Evolutionary conservation across 2,113 vertebrate genomes (phyloP), one percentile per base, ranked within the genome.

Genomic region (Chunga burmeisteri): DNA sequence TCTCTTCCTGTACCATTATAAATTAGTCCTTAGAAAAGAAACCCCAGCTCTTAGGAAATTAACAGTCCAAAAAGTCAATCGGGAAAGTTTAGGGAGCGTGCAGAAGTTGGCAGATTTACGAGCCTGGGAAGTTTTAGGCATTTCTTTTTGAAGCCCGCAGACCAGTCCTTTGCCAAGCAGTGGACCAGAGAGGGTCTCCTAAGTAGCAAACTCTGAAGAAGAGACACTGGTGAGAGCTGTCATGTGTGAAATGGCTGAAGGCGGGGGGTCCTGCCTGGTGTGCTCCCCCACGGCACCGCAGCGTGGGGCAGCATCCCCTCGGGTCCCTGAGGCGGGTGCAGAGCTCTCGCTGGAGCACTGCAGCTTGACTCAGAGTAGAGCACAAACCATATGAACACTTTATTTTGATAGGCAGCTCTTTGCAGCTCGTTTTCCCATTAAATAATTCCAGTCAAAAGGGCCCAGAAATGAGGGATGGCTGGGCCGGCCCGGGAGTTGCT

Each of bases 61-160:
- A 95, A 75, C 61, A 58, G 66, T 6, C 80, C 83, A 40, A 42
- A 38, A 85, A 94, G 93, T 65, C 87, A 79, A 82, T 94, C 81
- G 93, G 91, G 52, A 36, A 20, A 61, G 89, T 91, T 87, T 29
- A 94, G 83, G 84, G 93, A 97, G 77, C 19, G 2, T 94, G 93
- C 65, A 78, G 53, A 50, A 46, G 4, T 5, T n/a, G 93, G 81
- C 93, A 95, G 93, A 95, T 96, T 96, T 95, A 94, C 0, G 61
- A 94, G 77, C 78, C 81, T 94, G 94, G 83, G 95, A 96, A 95
- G 74, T 49, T 72, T 34, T 8, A 65, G 52, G 49, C 12, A 1
- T 53, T 87, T 56, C 56, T 91, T 66, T 47, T 62, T 80, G 70
- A 89, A 73, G 77, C 42, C 72, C 61, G 16, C 42, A 53, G n/a